Evolutionary conservation across 2,888 invertebrate species (phyloP).

Genomic region (Cerceris ruficornis): DNA sequence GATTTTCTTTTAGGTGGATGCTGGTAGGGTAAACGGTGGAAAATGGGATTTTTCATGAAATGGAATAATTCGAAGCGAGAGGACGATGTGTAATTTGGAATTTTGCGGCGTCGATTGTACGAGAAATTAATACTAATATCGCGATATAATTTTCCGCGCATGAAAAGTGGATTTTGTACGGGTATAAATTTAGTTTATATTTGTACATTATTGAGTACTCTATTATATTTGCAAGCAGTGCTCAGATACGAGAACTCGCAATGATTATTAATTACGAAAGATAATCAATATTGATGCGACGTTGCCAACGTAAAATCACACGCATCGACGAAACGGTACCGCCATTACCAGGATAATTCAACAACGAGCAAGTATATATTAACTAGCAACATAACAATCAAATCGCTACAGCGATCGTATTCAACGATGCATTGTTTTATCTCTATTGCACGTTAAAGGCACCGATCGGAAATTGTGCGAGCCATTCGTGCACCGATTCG

Average conservation of each 20-base stretch:
- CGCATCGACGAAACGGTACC: constrained; percentile 6
- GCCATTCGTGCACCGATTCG: not conserved
- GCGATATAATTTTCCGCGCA: not conserved
- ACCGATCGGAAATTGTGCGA: not conserved
- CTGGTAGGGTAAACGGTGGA: not conserved
- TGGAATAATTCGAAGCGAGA: no score
- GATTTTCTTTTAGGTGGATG: not conserved
- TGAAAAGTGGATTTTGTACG: no score
- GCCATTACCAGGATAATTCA: not conserved
- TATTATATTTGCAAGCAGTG: not conserved
- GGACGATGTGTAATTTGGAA: not conserved
- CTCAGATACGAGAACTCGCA: not conserved
- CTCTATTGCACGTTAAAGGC: not conserved
- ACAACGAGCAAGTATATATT: not conserved
- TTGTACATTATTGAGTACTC: not conserved
- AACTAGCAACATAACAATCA: constrained; percentile 5
- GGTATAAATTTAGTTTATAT: not conserved
- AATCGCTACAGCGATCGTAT: constrained; percentile 16
- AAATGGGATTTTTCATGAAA: not conserved
- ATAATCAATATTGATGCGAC: constrained; percentile 17
- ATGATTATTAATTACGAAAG: constrained; percentile 35
- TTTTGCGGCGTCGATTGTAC: not conserved
- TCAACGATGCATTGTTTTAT: not conserved
- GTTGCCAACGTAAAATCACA: constrained; percentile 25
- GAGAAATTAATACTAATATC: not conserved